phyloP scores from a whole-genome alignment of 37 sponge, comb jelly and placozoan genomes.

The Beroe ovata region DNA sequence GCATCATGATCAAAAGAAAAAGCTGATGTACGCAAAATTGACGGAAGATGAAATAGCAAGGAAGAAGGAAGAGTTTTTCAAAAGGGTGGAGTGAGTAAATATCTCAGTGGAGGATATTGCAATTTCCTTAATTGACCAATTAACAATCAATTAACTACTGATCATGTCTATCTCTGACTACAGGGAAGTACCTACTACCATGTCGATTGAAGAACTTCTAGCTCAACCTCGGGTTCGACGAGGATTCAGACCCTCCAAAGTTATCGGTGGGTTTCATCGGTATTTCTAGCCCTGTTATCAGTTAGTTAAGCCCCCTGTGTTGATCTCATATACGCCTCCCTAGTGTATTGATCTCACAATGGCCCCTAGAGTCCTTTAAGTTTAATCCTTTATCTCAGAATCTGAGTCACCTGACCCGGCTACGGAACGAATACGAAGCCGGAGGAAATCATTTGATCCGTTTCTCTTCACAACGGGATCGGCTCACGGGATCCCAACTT shows the following conservation, averaged over 20 bases:
- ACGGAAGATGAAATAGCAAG: conserved; percentile 2
- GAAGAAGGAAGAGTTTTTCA: conserved; percentile 23
- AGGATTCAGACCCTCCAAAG: conserved; percentile 65
- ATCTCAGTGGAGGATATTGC: too few species aligned
- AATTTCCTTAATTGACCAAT: too few species aligned
- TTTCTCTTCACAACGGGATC: not conserved
- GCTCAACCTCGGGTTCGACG: not conserved
- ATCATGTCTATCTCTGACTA: too few species aligned
- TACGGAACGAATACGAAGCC: not conserved
- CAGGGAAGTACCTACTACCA: conserved; percentile 15
- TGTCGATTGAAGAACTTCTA: conserved; percentile 17
- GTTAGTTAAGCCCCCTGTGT: too few species aligned
- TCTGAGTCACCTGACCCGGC: not conserved
- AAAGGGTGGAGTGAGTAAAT: conserved; percentile 10
- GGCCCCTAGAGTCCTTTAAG: too few species aligned
- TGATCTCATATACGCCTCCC: too few species aligned
- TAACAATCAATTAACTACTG: too few species aligned
- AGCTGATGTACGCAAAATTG: not conserved
- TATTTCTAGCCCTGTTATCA: too few species aligned
- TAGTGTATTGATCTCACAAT: too few species aligned
- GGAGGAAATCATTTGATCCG: not conserved
- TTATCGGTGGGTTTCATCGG: conserved; percentile 4
- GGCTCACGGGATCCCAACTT: not conserved
- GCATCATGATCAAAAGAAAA: too few species aligned
- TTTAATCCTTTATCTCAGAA: too few species aligned